These are phyloP conservation scores for Boulengeromyrus knoepffleri DNA, from an alignment of 2,113 vertebrate species.

Conservation along the genomic window DNA sequence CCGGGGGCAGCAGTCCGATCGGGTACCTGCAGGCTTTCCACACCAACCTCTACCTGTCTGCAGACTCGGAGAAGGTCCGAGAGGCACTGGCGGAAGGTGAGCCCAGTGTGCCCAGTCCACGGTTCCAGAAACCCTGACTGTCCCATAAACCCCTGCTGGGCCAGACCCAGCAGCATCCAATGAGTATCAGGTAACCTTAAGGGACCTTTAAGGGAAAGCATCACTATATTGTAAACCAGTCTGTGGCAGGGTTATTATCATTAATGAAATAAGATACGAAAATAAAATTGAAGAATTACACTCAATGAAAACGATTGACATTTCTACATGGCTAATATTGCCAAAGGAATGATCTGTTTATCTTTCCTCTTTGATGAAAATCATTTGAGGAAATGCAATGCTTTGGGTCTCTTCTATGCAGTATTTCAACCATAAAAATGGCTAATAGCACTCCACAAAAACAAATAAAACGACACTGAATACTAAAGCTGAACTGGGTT, in stretches of 20 bases:
- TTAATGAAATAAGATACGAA: neutral
- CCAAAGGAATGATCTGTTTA: neutral
- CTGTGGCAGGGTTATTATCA: neutral
- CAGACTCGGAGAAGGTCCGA: conserved; percentile 84
- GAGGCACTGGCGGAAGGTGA: conserved; percentile 91
- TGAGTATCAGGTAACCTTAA: neutral
- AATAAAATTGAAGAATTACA: neutral
- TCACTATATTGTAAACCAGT: neutral
- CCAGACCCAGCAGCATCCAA: neutral
- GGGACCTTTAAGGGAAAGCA: neutral
- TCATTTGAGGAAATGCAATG: neutral
- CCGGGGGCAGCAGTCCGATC: conserved; percentile 88
- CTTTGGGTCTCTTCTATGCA: neutral
- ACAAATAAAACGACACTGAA: neutral
- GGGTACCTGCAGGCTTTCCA: conserved; percentile 95
- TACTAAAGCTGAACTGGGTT: neutral
- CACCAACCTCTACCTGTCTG: conserved; percentile 94
- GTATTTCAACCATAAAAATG: neutral
- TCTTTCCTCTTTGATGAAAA: neutral
- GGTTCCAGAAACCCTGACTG: neutral
- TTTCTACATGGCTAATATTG: neutral
- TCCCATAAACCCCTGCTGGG: neutral
- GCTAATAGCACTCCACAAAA: neutral
- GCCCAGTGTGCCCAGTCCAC: conserved; percentile 16
- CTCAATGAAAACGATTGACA: neutral